Evolutionary conservation across 2,113 vertebrate genomes (phyloP), one percentile per base, ranked within the genome.

Genomic region (Ctenodactylus gundi): DNA sequence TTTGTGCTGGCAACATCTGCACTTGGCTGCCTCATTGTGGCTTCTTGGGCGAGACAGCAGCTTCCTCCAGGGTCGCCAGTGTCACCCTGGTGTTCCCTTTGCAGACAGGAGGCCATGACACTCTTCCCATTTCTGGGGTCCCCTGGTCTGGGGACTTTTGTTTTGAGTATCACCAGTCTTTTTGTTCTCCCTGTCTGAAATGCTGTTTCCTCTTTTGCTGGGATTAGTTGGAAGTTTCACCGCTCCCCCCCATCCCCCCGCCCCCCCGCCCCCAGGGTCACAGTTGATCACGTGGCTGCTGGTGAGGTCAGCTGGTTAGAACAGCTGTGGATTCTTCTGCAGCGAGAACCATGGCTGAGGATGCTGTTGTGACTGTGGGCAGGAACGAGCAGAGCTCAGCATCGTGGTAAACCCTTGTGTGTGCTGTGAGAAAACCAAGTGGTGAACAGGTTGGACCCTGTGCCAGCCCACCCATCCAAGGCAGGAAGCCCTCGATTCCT

Each of bases 231-330:
- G 77, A 68, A 77, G 34, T 46, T 36, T 25, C 27, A 4, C 12
- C n/a, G n/a, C n/a, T n/a, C n/a, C n/a, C n/a, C n/a, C n/a, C n/a
- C n/a, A n/a, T n/a, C n/a, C n/a, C n/a, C n/a, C n/a, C n/a, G n/a
- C n/a, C n/a, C n/a, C n/a, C n/a, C n/a, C n/a, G n/a, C n/a, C 31
- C 13, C 0, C 0, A 44, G 4, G 34, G 49, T n/a, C 46, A 15
- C 4, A 1, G 25, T 17, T 46, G 46, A 9, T 6, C 70, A 3
- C 1, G 0, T 10, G 21, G 64, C 51, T 4, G 0, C 13, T 4
- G 0, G 18, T 13, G 14, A 44, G 20, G 7, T 9, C 29, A 27
- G 46, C 23, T 7, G 68, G 44, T 34, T 13, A 9, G 57, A n/a
- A 5, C 15, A 31, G 53, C 10, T 9, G 0, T 27, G 41, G 73